Evolutionary conservation across 30 jellyfish, hydroid and myxozoan species (phyloP).

Genomic region (Nemopilema nomurai): DNA sequence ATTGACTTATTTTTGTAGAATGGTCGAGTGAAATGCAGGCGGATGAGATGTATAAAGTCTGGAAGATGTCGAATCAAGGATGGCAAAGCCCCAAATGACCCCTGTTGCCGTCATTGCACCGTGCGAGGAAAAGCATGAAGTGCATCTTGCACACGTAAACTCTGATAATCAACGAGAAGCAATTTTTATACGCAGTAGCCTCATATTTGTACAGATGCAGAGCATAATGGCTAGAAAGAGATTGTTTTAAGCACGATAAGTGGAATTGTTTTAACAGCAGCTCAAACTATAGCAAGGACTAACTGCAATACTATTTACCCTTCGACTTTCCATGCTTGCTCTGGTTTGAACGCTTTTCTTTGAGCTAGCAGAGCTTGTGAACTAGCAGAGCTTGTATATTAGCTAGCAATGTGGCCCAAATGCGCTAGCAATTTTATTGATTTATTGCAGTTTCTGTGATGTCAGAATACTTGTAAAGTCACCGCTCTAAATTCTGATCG

Average conservation of each 20-base stretch:
- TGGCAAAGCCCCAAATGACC: conserved; percentile 48
- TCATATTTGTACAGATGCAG: no score
- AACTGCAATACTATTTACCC: no score
- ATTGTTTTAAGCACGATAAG: not conserved
- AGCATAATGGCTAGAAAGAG: not conserved
- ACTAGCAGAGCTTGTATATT: no score
- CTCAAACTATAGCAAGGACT: not conserved
- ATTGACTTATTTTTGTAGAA: conserved; percentile 15
- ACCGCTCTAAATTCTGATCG: no score
- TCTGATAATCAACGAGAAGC: not conserved
- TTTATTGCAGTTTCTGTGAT: no score
- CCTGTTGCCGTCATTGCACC: conserved; percentile 65
- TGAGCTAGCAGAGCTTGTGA: no score
- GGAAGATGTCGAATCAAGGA: conserved; percentile 54
- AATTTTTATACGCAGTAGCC: no score
- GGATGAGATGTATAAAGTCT: conserved; percentile 45
- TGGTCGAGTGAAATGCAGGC: conserved; percentile 58
- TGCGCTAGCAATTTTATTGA: no score
- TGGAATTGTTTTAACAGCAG: not conserved
- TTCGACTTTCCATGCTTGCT: no score
- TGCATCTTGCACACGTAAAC: not conserved
- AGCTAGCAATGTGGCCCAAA: no score
- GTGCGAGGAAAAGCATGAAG: conserved; percentile 6
- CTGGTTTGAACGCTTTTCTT: no score
- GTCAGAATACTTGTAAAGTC: no score